A percentile compares a stretch with the other conserved stretches of the same genome.
Evolutionary conservation across 2,888 invertebrate species (phyloP).

Genomic region (Antheraea assamensis): DNA sequence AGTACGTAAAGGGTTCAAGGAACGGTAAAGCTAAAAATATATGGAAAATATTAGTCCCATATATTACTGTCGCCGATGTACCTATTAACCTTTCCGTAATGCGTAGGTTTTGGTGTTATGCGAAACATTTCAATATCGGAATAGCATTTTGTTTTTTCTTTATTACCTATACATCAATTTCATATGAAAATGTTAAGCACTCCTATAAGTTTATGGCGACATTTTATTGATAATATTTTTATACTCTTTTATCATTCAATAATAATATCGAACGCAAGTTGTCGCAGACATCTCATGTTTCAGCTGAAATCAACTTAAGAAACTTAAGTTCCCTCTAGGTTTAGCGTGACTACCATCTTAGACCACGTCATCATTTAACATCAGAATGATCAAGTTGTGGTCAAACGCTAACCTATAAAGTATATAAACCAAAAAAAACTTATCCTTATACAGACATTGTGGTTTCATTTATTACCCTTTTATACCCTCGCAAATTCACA

Average conservation of each 20-base stretch:
- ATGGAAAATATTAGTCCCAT: neutral
- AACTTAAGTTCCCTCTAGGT: no score
- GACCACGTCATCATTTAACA: no score
- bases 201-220: neutral
- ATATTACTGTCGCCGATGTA: neutral
- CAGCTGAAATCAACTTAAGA: no score
- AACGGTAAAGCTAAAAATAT: neutral
- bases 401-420: no score
- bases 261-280: neutral
- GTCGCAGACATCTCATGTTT: no score
- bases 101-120: constrained; percentile 6
- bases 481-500: no score
- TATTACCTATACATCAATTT: neutral
- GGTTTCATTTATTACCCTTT: no score
- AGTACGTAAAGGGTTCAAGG: neutral
- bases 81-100: constrained; percentile 9
- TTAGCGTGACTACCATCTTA: no score
- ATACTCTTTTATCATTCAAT: neutral
- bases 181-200: neutral
- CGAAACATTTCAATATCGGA: constrained; percentile 12
- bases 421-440: no score
- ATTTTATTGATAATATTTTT: neutral
- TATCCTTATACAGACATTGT: no score
- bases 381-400: no score
- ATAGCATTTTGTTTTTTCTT: constrained; percentile 2